Evolutionary conservation across 2,113 vertebrate genomes (phyloP), one percentile per base, ranked within the genome.

Genomic region (Casuarius casuarius): DNA sequence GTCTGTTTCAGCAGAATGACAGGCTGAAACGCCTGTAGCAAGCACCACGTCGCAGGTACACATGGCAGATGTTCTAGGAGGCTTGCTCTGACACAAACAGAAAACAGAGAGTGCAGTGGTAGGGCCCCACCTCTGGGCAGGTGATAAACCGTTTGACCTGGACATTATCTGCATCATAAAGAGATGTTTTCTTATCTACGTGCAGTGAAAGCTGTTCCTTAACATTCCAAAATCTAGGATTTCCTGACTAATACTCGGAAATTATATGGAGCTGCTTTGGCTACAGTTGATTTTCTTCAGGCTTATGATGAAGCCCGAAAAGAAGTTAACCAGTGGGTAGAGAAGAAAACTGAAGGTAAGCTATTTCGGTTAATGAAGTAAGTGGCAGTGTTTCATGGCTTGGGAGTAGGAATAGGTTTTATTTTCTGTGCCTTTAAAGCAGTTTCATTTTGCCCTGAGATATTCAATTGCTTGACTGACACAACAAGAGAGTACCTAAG

Each of bases 281-380:
- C 98, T 86, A 58, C 97, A 25, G 97, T 99, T 70, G 98, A 99
- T 93, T 99, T 99, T 82, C 94, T 98, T 29, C 95, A 96, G 42
- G 98, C 98, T 77, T 49, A 90, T 63, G 98, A 99, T 26, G 91
- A 97, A 11, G 98, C 98, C 70, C 98, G 99, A 91, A 95, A 90
- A 17, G 91, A 98, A 92, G 99, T 99, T 95, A 99, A 99, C 91
- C 90, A 96, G 68, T 99, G 99, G 99, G 99, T 99, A 6, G 98
- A 99, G 91, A 88, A 98, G 54, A 98, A 99, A 95, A 99, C 99
- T 2, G 98, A 98, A 95, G 98, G 99, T 99, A 87, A 97, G 97
- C 25, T 33, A 48, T 25, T 56, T 89, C 35, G 3, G 1, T 71
- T 88, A 58, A 68, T 88, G 33, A 89, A 67, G 16, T 38, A 49